A percentile compares a stretch with the other conserved stretches of the same genome.
These are phyloP conservation scores for Gerris lacustris DNA, from an alignment of 2,888 invertebrate species.

Conservation along the genomic window DNA sequence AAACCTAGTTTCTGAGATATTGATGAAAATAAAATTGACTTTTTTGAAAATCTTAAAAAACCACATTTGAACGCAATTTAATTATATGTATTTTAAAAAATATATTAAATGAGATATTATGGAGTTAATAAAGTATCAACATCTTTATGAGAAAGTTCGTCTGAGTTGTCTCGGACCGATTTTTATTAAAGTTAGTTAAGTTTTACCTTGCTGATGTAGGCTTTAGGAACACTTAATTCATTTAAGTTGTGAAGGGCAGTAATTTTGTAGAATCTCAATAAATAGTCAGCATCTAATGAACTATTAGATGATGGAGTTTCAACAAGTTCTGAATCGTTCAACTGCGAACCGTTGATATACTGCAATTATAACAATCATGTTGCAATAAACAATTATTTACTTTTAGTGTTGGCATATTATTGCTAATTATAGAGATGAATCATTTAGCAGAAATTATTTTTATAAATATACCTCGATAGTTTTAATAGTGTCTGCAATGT, in stretches of 20 bases:
- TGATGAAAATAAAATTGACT: no score
- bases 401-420: no score
- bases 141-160: no score
- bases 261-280: conserved; percentile 19
- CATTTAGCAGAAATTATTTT: no score
- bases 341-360: conserved; percentile 21
- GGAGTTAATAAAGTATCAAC: no score
- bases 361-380: conserved; percentile 12
- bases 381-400: background rate
- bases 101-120: no score
- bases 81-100: no score
- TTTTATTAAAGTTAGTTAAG: background rate
- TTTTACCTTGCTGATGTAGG: conserved; percentile 19
- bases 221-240: conserved; percentile 21
- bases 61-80: no score
- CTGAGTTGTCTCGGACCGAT: no score
- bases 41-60: no score
- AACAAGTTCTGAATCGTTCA: conserved; percentile 18
- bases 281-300: conserved; percentile 21
- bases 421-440: no score
- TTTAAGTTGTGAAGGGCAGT: conserved; percentile 17
- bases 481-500: background rate
- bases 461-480: background rate
- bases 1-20: no score
- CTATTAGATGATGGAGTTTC: conserved; percentile 21